Percentiles rank a stretch among this genome's conserved stretches.
Conservation (phyloP, 2,797 vertebrate genomes). For the Phrynocephalus guinanensis region DNA sequence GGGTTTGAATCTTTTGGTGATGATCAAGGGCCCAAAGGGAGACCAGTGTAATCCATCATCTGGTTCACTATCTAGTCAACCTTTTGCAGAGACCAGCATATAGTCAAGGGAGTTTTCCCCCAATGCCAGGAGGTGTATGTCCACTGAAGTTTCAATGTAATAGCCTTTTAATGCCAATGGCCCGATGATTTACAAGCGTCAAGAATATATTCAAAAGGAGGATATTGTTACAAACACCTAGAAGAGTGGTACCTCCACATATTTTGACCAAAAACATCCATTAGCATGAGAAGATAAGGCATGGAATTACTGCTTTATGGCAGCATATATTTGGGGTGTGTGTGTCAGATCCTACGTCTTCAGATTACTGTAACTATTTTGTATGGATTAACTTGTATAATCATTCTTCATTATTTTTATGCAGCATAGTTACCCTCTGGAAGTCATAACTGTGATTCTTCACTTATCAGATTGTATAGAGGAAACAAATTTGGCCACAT, state of each 20-base stretch:
- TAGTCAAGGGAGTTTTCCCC: neutral
- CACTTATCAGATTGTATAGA: neutral
- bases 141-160: neutral
- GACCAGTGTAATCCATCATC: neutral
- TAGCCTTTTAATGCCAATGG: neutral
- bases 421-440: neutral
- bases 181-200: neutral
- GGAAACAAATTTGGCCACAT: neutral
- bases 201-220: neutral
- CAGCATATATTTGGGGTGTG: no score
- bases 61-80: constrained; percentile 15
- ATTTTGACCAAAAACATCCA: neutral
- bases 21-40: neutral
- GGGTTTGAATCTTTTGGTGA: constrained; percentile 33
- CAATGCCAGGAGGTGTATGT: neutral
- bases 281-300: neutral
- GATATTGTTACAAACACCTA: neutral
- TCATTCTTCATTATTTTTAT: neutral
- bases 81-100: neutral
- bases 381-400: neutral
- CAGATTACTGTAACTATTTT: neutral
- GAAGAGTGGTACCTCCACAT: neutral
- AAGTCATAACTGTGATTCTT: neutral
- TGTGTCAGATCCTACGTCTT: neutral
- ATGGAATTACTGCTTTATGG: neutral